Base-by-base conservation (phyloP, 2,113 vertebrate species). In the Chaetorhynchus papuensis region DNA sequence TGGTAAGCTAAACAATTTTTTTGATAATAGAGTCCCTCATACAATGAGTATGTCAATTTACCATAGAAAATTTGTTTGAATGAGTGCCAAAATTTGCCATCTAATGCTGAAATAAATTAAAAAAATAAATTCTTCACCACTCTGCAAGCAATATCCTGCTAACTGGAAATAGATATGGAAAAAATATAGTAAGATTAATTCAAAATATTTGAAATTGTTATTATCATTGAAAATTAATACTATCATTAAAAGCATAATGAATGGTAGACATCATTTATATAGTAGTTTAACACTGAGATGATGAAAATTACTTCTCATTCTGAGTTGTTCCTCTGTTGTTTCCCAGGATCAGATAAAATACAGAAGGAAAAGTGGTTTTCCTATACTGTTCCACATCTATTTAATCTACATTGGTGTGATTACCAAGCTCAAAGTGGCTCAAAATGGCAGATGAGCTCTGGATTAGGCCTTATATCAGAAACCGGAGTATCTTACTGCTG, bases 61-160 rank as follows among this genome's bases (percentile, higher is more conserved):
- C 49, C n/a, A 17, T 30, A 88, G 44, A 28, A 96, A 89, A 84
- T 93, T 68, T 82, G 17, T 92, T 96, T 96, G 82, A 94, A 89
- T 74, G 39, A 33, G 37, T 90, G 77, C 39, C 89, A 96, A 91
- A 79, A 90, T 91, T 84, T 93, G 56, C 47, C 90, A 57, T 80
- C 63, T 85, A 61, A 78, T 37, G 27, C 65, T 72, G 59, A 96
- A 97, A 91, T 92, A 13, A 93, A 85, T 80, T 11, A 28, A 59
- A 75, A 83, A 95, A 28, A 65, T 31, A 42, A 74, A 41, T 13
- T 56, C 63, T 64, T 41, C 24, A 61, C 79, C 50, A 70, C 44
- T 68, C 11, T 13, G 8, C 18, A 88, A 94, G 31, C 28, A 80
- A 42, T 57, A 77, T 78, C n/a, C 35, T 68, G 37, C 56, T 92